Conservation (phyloP, 2,888 invertebrate species). For the Synergus umbraculus region DNA sequence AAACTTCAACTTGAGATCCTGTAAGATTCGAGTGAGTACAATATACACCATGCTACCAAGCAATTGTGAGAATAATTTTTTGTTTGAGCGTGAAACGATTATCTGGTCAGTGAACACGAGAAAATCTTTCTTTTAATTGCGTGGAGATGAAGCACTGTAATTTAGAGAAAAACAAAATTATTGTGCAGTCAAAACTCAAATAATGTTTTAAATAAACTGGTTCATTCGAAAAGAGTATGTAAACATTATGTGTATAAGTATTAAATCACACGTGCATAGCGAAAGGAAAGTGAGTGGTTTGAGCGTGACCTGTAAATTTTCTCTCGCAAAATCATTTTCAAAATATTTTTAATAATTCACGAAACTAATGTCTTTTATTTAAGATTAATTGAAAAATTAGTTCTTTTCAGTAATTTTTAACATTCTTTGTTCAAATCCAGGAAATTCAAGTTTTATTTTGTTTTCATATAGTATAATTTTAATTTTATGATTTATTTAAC, state of each 20-base stretch:
- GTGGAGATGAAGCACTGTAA: background rate
- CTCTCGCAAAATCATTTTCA: background rate
- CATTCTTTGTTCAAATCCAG: too few species aligned
- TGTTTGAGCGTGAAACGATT: background rate
- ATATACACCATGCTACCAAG: background rate
- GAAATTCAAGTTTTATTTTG: too few species aligned
- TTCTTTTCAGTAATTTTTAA: too few species aligned
- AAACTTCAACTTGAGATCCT: background rate
- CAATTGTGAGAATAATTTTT: background rate
- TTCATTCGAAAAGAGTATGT: background rate
- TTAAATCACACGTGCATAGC: background rate
- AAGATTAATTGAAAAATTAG: too few species aligned
- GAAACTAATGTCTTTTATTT: too few species aligned
- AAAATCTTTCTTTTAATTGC: background rate
- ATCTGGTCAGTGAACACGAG: background rate
- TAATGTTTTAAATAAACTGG: too few species aligned
- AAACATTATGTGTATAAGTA: background rate
- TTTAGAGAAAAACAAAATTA: too few species aligned
- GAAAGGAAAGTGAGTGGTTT: constrained; percentile 7
- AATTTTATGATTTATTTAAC: too few species aligned
- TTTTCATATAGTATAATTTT: too few species aligned
- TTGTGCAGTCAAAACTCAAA: too few species aligned
- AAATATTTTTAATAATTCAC: background rate
- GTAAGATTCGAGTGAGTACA: background rate
- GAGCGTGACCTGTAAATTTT: background rate